These are phyloP conservation scores for Microhierax caerulescens DNA, from an alignment of 2,797 vertebrate genomes.

Conservation along the genomic window DNA sequence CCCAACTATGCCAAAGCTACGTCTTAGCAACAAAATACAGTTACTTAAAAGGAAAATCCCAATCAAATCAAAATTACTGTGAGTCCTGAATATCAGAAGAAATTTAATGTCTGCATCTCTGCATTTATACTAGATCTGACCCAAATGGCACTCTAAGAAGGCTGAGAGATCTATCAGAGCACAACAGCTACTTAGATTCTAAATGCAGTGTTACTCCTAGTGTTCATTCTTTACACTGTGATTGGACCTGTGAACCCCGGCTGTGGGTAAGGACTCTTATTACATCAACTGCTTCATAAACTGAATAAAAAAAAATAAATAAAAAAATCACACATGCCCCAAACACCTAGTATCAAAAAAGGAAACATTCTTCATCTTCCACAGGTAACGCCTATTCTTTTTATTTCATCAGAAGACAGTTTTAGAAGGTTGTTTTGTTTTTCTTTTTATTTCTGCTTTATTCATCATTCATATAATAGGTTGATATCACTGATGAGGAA, in stretches of 20 bases:
- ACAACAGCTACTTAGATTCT: neutral
- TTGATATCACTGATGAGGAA: neutral
- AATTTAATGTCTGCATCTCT: neutral
- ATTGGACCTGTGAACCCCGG: neutral
- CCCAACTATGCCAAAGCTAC: neutral
- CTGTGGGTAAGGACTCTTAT: neutral
- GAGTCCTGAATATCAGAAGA: neutral
- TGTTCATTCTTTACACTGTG: neutral
- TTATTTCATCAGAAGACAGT: neutral
- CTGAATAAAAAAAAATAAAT: neutral
- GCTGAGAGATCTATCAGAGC: neutral
- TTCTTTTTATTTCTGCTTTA: neutral
- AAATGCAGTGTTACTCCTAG: neutral
- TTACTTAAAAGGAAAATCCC: neutral
- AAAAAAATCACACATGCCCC: neutral
- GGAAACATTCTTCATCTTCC: neutral
- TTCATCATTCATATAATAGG: neutral
- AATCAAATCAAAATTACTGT: neutral
- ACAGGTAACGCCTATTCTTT: neutral
- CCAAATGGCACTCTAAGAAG: neutral
- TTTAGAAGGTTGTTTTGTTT: neutral
- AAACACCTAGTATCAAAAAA: neutral
- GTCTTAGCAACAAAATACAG: neutral
- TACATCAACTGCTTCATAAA: neutral
- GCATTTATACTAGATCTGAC: neutral